Evolutionary conservation across 2,888 invertebrate genomes (phyloP), one percentile per base, ranked within the genome.

Genomic region (Ornithoptera alexandrae): DNA sequence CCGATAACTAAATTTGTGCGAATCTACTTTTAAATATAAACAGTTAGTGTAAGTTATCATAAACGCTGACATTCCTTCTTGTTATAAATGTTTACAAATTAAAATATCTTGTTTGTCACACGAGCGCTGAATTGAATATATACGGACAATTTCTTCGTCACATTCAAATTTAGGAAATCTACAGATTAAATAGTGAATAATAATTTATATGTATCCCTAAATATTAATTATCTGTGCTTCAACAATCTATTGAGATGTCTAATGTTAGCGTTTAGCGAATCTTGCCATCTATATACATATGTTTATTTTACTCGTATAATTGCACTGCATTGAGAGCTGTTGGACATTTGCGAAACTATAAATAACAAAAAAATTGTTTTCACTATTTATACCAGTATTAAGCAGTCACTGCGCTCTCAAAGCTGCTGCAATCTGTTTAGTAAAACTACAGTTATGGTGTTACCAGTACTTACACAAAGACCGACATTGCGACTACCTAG

Each of bases 181-280:
- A 67, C 58, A 67, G 67, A 60, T 42, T 30, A 50, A 58, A 66
- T 63, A 69, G 62, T n/a, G 2, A 61, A 20, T 70, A 53, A 63
- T 64, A 59, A 63, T 67, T 46, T 46, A 46, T 46, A 46, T 67
- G 60, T 63, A 67, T 58, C 53, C 59, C 42, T 65, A 58, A 30
- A 12, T 57, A 63, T 62, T 59, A n/a, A 68, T 60, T 61, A 73
- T 78, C 46, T 79, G 72, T 80, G 80, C 81, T 81, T 78, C 67
- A 73, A 67, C 77, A 68, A 59, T 60, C 46, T 53, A 77, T 77
- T 30, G 8, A 69, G 60, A 39, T 70, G 58, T 42, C 42, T 77
- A 86, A 90, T 91, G 92, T 92, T 92, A 92, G 92, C 92, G 92
- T 92, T 92, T 91, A 89, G 84, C 85, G 84, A 88, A 81, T 88